Conservation (phyloP, 2,797 vertebrate genomes). For the Gymnocypris eckloni region DNA sequence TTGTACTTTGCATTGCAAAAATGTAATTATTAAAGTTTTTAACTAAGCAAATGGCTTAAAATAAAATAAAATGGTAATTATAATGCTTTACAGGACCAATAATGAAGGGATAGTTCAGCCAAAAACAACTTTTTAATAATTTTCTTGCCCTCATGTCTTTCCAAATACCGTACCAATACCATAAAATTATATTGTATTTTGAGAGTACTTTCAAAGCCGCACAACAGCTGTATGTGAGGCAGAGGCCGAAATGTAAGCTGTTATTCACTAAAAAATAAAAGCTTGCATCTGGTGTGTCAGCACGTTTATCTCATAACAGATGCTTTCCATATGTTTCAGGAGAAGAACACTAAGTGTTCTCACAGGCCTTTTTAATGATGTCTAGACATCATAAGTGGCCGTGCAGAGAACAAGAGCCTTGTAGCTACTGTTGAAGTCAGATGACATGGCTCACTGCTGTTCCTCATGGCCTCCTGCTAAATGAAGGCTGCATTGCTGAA, state of each 20-base stretch:
- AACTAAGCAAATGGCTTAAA: background rate
- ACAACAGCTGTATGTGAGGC: background rate
- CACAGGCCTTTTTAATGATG: constrained; percentile 34
- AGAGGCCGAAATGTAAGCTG: background rate
- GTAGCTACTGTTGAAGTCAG: constrained; percentile 28
- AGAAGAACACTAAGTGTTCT: background rate
- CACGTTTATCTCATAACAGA: constrained; percentile 33
- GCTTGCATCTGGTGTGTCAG: background rate
- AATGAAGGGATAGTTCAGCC: background rate
- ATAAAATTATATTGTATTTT: background rate
- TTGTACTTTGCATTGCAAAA: background rate
- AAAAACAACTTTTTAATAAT: background rate
- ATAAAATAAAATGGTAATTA: background rate
- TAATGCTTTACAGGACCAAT: background rate
- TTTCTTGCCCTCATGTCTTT: background rate
- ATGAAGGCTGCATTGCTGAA: constrained; percentile 37
- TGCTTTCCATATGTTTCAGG: constrained; percentile 24
- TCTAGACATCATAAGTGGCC: constrained; percentile 45
- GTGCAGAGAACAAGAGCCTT: constrained; percentile 6
- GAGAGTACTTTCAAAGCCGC: background rate
- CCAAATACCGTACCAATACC: background rate
- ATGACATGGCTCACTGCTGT: constrained; percentile 36
- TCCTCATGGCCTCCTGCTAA: constrained; percentile 45
- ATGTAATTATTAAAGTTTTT: background rate
- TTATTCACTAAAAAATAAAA: background rate